A percentile compares a stretch with the other conserved stretches of the same genome.
These are phyloP conservation scores for Pteronotus mesoamericanus DNA, from an alignment of 2,797 vertebrate species.

Conservation along the genomic window DNA sequence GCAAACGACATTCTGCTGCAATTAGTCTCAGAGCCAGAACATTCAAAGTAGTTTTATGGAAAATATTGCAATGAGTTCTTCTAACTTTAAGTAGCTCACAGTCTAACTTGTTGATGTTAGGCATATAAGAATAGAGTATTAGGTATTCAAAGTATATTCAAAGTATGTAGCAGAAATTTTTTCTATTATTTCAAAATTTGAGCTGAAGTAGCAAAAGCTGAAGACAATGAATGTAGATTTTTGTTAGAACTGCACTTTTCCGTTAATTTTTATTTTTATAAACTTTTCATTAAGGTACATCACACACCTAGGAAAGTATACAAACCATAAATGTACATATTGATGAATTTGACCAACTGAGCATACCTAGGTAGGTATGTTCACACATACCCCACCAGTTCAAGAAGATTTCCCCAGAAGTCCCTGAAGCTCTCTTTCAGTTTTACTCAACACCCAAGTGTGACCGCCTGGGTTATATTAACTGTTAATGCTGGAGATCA, in stretches of 20 bases:
- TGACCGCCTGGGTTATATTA: background rate
- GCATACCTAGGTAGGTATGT: background rate
- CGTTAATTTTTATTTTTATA: conserved; percentile 9
- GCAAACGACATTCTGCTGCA: conserved; percentile 31
- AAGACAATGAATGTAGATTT: conserved; percentile 44
- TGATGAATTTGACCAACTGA: conserved; percentile 2
- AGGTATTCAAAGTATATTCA: conserved; percentile 25
- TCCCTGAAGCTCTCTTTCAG: background rate
- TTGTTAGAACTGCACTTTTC: background rate
- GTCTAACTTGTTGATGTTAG: conserved; percentile 29
- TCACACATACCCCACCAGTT: background rate
- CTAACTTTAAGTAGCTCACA: conserved; percentile 50
- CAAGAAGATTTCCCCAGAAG: background rate
- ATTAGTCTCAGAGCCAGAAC: conserved; percentile 38
- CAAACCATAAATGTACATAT: background rate
- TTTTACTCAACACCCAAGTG: background rate
- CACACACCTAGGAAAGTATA: background rate
- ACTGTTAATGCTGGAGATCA: background rate
- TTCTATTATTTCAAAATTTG: conserved; percentile 44
- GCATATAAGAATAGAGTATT: background rate
- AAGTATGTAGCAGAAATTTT: background rate
- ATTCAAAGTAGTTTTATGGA: conserved; percentile 44
- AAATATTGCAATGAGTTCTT: conserved; percentile 49
- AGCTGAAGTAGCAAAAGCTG: background rate
- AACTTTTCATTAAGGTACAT: background rate